Percentiles rank a stretch among this genome's conserved stretches.
Conservation (phyloP, 2,113 vertebrate genomes). For the Scomber scombrus region DNA sequence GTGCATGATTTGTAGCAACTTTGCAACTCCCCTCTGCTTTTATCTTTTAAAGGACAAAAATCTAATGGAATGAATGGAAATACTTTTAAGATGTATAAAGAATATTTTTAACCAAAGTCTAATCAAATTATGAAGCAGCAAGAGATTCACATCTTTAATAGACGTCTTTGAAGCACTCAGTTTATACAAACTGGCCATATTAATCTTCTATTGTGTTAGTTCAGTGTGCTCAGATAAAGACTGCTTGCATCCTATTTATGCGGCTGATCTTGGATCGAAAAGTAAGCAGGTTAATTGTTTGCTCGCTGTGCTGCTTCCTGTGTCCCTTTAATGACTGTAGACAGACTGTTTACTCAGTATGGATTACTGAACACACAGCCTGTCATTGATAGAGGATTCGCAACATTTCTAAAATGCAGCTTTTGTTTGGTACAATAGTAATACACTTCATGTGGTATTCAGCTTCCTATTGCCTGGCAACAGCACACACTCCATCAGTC, state of each 20-base stretch:
- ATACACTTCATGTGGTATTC: too few relatives aligned
- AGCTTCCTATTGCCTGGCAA: slow-evolving; percentile 22
- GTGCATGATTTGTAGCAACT: too few relatives aligned
- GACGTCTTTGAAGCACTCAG: not conserved
- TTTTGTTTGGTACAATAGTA: not conserved
- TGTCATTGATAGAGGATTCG: slow-evolving; percentile 21
- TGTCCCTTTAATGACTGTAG: slow-evolving; percentile 15
- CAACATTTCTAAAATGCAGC: not conserved
- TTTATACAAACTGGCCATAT: not conserved
- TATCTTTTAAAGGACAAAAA: too few relatives aligned
- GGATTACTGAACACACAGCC: slow-evolving; percentile 17
- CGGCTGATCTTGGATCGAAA: slow-evolving; percentile 1
- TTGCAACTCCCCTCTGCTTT: too few relatives aligned
- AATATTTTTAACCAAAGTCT: not conserved
- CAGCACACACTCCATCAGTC: slow-evolving; percentile 15
- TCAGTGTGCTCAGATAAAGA: not conserved
- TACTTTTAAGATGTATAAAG: too few relatives aligned
- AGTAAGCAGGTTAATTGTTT: slow-evolving; percentile 31
- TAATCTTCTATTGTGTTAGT: slow-evolving; percentile 2
- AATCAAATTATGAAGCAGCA: not conserved
- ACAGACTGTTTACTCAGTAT: slow-evolving; percentile 3
- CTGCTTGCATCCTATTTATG: slow-evolving; percentile 1
- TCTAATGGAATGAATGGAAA: too few relatives aligned
- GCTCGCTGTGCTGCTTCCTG: not conserved
- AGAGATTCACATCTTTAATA: not conserved